Evolutionary conservation across 2,113 vertebrate species (phyloP), one percentile per base, ranked within the genome.

Genomic region (Agelaius phoeniceus): DNA sequence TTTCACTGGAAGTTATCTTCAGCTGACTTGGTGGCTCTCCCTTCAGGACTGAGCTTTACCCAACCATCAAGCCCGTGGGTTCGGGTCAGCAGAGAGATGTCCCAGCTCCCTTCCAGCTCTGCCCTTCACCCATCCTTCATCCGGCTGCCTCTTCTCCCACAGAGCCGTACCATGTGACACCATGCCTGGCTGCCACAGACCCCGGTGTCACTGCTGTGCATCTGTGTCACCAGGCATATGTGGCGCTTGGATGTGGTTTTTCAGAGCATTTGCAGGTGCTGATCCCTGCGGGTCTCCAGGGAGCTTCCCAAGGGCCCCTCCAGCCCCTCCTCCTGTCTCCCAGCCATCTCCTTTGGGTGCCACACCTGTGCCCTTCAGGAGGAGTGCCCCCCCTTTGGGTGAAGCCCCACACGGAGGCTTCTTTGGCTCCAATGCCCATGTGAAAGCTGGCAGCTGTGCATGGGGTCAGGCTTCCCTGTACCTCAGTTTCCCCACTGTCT

Each of bases 41-140:
- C 22, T 83, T 62, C 17, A 37, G 79, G 31, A 49, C 13, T 22
- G 21, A 49, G 17, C 24, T 26, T 49, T 57, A 33, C 18, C 41
- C 0, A 0, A 2, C 49, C 23, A 4, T 13, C 1, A 2, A 22
- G 28, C 9, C 33, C 0, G 0, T 4, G 10, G 33, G 27, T 43
- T 31, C 0, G 0, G 33, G 27, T 27, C 75, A 44, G 69, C 46
- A 4, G 6, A 59, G 65, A 37, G 48, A 13, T n/a, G 37, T 61
- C 58, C 44, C 46, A 52, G 54, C 41, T 76, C 30, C 7, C 49
- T 11, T n/a, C 4, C 1, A 4, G 71, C 48, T 33, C 46, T 33
- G 52, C 5, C 35, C 6, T 24, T 62, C 62, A 8, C 23, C 41
- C 9, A 2, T 51, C 35, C 41, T 41, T 41, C 10, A 10, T 21